A percentile compares a stretch with the other conserved stretches of the same genome.
Conservation (phyloP, 2,888 invertebrate genomes). For the Mythimna vitellina region DNA sequence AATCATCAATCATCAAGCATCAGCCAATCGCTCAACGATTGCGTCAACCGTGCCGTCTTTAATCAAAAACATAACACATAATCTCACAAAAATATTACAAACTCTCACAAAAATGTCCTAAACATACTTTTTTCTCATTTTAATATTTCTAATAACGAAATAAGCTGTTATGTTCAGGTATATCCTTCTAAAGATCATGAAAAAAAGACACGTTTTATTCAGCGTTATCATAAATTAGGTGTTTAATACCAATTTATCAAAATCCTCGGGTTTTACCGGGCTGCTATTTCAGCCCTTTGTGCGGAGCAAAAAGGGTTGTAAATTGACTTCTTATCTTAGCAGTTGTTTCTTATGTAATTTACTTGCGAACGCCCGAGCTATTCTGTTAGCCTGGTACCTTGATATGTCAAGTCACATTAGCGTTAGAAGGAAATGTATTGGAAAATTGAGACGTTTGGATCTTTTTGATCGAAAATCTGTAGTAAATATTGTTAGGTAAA, state of each 20-base stretch:
- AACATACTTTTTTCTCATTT: conserved; percentile 13
- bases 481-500: neutral
- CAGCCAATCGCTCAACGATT: no score
- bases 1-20: no score
- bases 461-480: neutral
- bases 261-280: conserved; percentile 32
- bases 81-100: neutral
- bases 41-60: no score
- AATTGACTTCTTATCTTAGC: conserved; percentile 51
- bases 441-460: conserved; percentile 23
- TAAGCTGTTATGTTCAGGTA: conserved; percentile 15
- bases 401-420: conserved; percentile 20
- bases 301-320: conserved; percentile 40
- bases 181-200: conserved; percentile 12
- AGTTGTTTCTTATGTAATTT: conserved; percentile 49
- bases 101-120: conserved; percentile 11
- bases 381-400: conserved; percentile 32
- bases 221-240: conserved; percentile 46
- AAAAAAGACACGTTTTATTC: neutral
- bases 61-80: neutral
- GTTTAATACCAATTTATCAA: conserved; percentile 40
- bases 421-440: conserved; percentile 1
- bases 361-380: conserved; percentile 22
- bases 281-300: conserved; percentile 37
- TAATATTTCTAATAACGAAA: conserved; percentile 26